Base-by-base conservation (phyloP, 2,888 invertebrate genomes). In the Polydrusus cervinus region DNA sequence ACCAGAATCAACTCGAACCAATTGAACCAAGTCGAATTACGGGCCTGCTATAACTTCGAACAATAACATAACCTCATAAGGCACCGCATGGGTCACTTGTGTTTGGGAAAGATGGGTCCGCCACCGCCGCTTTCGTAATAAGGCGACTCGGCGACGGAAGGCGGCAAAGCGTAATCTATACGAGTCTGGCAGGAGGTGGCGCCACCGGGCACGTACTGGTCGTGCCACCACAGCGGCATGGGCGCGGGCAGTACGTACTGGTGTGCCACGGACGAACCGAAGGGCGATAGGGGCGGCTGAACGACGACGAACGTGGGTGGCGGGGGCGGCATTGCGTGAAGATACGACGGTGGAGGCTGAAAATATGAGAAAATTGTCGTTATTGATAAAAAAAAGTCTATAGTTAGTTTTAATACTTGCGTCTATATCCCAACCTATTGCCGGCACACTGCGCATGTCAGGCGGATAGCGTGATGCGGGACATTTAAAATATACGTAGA, bases 211-310 rank as follows among this genome's bases (percentile, higher is more conserved):
- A 61, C 85, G 77, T 84, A 85, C 57, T 83, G 83, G 78, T 83
- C 84, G 72, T 71, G 77, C 86, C 85, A 86, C 86, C 86, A 86
- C 34, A 85, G 77, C 20, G 85, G 83, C 77, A 85, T 78, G 40
- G 85, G 83, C 73, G 82, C 76, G 60, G 82, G 80, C 66, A 82
- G 79, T 74, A 81, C 82, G 77, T 82, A 72, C 43, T 83, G 81
- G 65, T 82, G 83, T 43, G 82, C 78, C 80, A 83, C 79, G 78
- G 82, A 81, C 61, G 80, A 82, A 70, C 81, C 78, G 78, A 79
- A 79, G 74, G 79, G 79, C 73, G 83, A 83, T 79, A 84, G 83
- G 79, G 86, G 86, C 76, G 86, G 87, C 80, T 85, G 86, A 68
- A 86, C 84, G 83, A 86, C 84, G 64, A 86, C 84, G 73, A 86